Evolutionary conservation across 2,888 invertebrate species (phyloP), one percentile per base, ranked within the genome.

Genomic region (Holacanthella duospinosa): DNA sequence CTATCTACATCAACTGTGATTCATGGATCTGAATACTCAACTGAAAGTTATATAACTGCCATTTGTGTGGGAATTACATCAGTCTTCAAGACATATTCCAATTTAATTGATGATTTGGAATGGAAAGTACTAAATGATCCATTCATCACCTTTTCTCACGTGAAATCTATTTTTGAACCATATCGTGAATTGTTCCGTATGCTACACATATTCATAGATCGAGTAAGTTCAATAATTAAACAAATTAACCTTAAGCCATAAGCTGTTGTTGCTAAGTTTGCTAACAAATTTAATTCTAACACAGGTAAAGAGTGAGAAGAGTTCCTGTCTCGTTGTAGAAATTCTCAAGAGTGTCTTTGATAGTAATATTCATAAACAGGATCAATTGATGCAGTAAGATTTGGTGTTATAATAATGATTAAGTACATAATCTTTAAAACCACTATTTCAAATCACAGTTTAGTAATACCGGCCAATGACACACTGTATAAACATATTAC

Each of bases 401-500:
- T n/a, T n/a, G n/a, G n/a, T n/a, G n/a, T n/a, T n/a, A n/a, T n/a
- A n/a, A n/a, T n/a, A n/a, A n/a, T n/a, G n/a, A n/a, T n/a, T n/a
- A n/a, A n/a, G n/a, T n/a, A n/a, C n/a, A n/a, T n/a, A n/a, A n/a
- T n/a, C n/a, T n/a, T n/a, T n/a, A n/a, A n/a, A n/a, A n/a, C n/a
- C n/a, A n/a, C n/a, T n/a, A n/a, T n/a, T n/a, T n/a, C n/a, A n/a
- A n/a, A n/a, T 59, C 54, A 6, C 54, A 71, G 70, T 29, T 36
- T 73, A 3, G 64, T 68, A 43, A 69, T 67, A 4, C 68, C 70
- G 67, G 64, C 70, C 1, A 71, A 73, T 60, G 57, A 64, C 16
- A 63, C 67, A 27, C 60, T 73, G 2, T 71, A 67, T 54, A 67
- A 70, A 44, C 73, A 73, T 63, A 68, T 73, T 16, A 71, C 66